Evolutionary conservation across 2,888 invertebrate species (phyloP).

Genomic region (Epistrophe eligans): DNA sequence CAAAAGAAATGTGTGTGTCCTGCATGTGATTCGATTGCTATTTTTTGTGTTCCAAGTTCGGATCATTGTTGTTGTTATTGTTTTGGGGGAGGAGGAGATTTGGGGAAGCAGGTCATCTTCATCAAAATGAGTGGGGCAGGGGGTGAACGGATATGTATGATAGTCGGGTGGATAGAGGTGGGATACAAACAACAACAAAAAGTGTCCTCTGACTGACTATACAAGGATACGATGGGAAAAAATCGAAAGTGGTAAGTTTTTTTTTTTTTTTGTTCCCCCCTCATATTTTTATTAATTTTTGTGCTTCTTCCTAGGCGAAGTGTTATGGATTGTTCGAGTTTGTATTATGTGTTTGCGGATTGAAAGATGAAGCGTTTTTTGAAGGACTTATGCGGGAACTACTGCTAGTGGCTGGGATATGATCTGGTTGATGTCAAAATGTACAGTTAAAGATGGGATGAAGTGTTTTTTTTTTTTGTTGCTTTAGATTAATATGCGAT

Average conservation of each 20-base stretch:
- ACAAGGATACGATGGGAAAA: constrained; percentile 37
- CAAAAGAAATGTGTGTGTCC: constrained; percentile 52
- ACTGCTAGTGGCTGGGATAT: constrained; percentile 37
- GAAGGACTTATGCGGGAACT: constrained; percentile 43
- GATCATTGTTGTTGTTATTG: constrained; percentile 37
- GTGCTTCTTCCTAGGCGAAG: constrained; percentile 21
- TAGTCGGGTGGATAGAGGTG: constrained; percentile 7
- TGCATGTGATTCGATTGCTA: constrained; percentile 50
- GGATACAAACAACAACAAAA: constrained; percentile 1
- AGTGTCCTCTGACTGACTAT: constrained; percentile 38
- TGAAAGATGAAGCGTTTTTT: constrained; percentile 42
- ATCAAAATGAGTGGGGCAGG: constrained; percentile 3
- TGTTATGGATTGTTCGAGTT: constrained; percentile 36
- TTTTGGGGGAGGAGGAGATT: constrained; percentile 10
- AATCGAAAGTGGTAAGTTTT: constrained; percentile 62
- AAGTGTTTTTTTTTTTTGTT: constrained; percentile 6
- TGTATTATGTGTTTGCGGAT: constrained; percentile 18
- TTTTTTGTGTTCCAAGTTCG: constrained; percentile 31
- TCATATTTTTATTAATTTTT: constrained; percentile 57
- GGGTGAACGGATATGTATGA: not conserved
- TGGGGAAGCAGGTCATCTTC: constrained; percentile 70
- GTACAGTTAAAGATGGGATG: constrained; percentile 27
- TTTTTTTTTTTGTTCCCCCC: not conserved
- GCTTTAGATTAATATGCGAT: constrained; percentile 25
- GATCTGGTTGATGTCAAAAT: constrained; percentile 47